A percentile compares a stretch with the other conserved stretches of the same genome.
These are phyloP conservation scores for Apodemia mormo DNA, from an alignment of 2,888 invertebrate genomes.

Conservation along the genomic window DNA sequence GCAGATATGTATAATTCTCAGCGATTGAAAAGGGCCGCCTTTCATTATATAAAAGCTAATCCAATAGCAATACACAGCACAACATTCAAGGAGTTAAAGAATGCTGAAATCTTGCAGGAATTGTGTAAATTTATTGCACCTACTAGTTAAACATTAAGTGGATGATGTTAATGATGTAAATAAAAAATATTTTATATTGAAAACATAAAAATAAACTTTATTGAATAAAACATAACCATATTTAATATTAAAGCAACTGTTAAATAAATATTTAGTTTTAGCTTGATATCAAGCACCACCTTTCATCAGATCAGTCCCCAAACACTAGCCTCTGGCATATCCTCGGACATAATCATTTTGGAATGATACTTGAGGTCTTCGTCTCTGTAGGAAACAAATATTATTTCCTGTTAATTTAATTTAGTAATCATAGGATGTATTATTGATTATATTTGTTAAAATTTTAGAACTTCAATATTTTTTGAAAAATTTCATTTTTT, in stretches of 20 bases:
- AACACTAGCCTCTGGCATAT: slow-evolving; percentile 34
- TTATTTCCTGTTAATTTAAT: slow-evolving; percentile 25
- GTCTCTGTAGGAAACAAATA: slow-evolving; percentile 77
- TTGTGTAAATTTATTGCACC: slow-evolving; percentile 56
- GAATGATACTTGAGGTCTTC: slow-evolving; percentile 78
- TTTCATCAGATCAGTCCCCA: slow-evolving; percentile 28
- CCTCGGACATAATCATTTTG: slow-evolving; percentile 60
- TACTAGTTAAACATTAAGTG: slow-evolving; percentile 24
- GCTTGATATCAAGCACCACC: slow-evolving; percentile 32
- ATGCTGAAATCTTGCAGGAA: slow-evolving; percentile 55
- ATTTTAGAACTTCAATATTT: no score
- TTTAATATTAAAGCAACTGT: slow-evolving; percentile 43
- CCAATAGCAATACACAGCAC: slow-evolving; percentile 47
- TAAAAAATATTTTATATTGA: slow-evolving; percentile 53
- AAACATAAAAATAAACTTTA: slow-evolving; percentile 79
- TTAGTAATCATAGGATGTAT: no score
- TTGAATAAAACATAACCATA: slow-evolving; percentile 69
- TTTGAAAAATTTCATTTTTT: no score
- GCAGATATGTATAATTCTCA: slow-evolving; percentile 65
- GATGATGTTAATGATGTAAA: slow-evolving; percentile 24
- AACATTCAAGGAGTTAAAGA: slow-evolving; percentile 59
- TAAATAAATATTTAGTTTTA: slow-evolving; percentile 60
- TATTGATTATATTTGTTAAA: no score
- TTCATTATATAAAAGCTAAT: slow-evolving; percentile 66
- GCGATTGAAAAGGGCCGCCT: slow-evolving; percentile 51